These are phyloP conservation scores for Drosophila quadrilineata DNA, from an alignment of 1,140 invertebrate genomes.

Conservation along the genomic window DNA sequence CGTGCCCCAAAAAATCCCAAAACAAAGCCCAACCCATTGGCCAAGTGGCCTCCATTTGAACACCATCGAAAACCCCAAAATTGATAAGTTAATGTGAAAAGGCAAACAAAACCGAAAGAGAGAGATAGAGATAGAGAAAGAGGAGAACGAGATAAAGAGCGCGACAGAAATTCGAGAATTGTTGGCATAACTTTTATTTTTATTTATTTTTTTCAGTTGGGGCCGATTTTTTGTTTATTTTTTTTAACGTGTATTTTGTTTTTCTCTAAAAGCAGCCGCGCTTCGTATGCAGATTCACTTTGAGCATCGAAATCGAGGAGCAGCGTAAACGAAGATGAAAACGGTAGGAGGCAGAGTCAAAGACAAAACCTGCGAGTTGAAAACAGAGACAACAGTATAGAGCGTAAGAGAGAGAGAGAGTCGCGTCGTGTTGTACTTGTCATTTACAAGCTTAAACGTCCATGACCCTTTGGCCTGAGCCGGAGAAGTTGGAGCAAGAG, in stretches of 20 bases:
- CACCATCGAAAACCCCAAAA: slow-evolving; percentile 65
- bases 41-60: slow-evolving; percentile 65
- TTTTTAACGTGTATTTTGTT: too few relatives aligned
- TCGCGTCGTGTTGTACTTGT: slow-evolving; percentile 23
- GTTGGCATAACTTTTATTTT: slow-evolving; percentile 46
- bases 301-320: slow-evolving; percentile 19
- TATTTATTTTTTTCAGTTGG: background rate
- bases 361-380: slow-evolving; percentile 7
- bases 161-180: slow-evolving; percentile 20
- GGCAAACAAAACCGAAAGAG: background rate
- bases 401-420: slow-evolving; percentile 18
- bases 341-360: background rate
- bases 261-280: too few relatives aligned
- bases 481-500: slow-evolving; percentile 7
- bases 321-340: slow-evolving; percentile 14
- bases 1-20: background rate
- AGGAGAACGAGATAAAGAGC: slow-evolving; percentile 1
- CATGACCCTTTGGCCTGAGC: slow-evolving; percentile 67
- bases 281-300: slow-evolving; percentile 19
- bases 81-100: slow-evolving; percentile 70
- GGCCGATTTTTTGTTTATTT: slow-evolving; percentile 58
- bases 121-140: background rate
- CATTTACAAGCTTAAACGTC: slow-evolving; percentile 76
- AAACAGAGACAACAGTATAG: too few relatives aligned
- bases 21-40: slow-evolving; percentile 45